Percentiles rank a stretch among this genome's conserved stretches.
Conservation (phyloP, 2,888 invertebrate genomes). For the Ctenicera cuprea region DNA sequence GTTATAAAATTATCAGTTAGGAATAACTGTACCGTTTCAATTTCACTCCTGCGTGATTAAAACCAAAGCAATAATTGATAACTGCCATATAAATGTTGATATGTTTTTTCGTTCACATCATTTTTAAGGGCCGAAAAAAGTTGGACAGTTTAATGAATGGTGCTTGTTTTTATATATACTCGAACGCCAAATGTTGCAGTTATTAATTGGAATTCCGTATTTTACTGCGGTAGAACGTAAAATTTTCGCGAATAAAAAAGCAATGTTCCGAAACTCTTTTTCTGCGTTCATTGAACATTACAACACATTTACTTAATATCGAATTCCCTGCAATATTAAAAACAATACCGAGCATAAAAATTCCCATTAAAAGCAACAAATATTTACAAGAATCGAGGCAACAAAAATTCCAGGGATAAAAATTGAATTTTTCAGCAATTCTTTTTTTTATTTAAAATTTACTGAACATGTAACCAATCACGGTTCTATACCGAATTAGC, state of each 20-base stretch:
- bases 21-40: too few relatives aligned
- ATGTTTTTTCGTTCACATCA: not conserved
- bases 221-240: not conserved
- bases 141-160: not conserved
- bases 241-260: not conserved
- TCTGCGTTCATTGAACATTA: not conserved
- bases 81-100: not conserved
- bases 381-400: not conserved
- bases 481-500: not conserved
- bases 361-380: not conserved
- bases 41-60: too few relatives aligned
- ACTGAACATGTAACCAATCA: not conserved
- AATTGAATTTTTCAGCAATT: not conserved
- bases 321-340: not conserved
- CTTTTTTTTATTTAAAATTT: not conserved
- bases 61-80: too few relatives aligned
- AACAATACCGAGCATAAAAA: not conserved
- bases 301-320: not conserved
- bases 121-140: slow-evolving; percentile 11
- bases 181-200: slow-evolving; percentile 22
- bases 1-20: too few relatives aligned
- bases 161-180: not conserved
- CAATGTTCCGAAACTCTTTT: not conserved
- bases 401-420: not conserved
- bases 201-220: slow-evolving; percentile 18